These are phyloP conservation scores for Hexactinellida sp. DNA, from an alignment of 37 sponge, comb jelly and placozoan genomes.

Conservation along the genomic window DNA sequence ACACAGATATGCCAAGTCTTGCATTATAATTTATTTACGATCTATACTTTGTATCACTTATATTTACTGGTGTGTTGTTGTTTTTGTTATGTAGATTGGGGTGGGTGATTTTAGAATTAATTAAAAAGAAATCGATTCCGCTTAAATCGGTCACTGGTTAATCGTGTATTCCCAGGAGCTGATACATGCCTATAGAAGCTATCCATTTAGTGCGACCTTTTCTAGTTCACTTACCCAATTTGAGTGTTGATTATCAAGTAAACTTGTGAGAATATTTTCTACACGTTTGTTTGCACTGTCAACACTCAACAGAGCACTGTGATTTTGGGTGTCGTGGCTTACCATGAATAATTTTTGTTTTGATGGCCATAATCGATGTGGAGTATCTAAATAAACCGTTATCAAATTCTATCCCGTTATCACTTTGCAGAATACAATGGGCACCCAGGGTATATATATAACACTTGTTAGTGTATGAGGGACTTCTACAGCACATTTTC, in stretches of 20 bases:
- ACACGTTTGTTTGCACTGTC: neutral
- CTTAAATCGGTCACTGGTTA: too few relatives aligned
- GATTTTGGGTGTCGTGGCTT: too few relatives aligned
- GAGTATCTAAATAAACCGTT: neutral
- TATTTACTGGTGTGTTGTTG: too few relatives aligned
- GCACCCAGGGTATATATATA: conserved; percentile 2
- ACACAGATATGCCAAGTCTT: too few relatives aligned
- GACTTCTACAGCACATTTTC: conserved; percentile 15
- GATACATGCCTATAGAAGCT: too few relatives aligned
- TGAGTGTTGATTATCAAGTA: conserved; percentile 11
- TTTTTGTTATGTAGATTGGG: too few relatives aligned
- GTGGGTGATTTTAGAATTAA: too few relatives aligned
- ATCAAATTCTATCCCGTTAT: neutral
- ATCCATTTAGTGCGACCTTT: too few relatives aligned
- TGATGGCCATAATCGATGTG: neutral
- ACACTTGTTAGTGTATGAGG: neutral
- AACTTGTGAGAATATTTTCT: neutral
- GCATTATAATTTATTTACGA: too few relatives aligned
- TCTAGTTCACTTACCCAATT: conserved; percentile 15
- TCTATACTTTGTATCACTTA: too few relatives aligned
- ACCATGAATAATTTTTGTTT: conserved; percentile 15
- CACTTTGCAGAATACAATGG: neutral
- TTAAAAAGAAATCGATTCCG: too few relatives aligned
- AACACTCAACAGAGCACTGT: neutral
- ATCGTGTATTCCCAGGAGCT: too few relatives aligned